phyloP scores from a whole-genome alignment of 2,113 vertebrate species.

The Mastomys coucha region DNA sequence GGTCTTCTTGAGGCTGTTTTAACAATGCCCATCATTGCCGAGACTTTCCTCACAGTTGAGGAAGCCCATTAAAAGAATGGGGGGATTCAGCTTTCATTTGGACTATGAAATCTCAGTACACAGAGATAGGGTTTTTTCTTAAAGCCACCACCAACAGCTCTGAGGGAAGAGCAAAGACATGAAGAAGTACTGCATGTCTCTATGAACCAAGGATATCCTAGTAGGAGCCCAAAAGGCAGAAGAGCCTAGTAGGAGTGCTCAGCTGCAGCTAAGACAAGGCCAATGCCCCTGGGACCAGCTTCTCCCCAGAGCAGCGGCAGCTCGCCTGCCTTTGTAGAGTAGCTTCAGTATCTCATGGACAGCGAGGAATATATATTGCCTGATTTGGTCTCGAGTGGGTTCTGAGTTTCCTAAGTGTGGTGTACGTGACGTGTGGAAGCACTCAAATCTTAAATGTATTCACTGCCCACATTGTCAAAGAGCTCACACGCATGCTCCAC shows the following conservation, averaged over 20 bases:
- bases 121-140: background rate
- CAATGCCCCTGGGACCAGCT: background rate
- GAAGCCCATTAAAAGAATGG: background rate
- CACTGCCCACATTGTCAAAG: background rate
- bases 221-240: background rate
- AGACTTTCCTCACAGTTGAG: background rate
- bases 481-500: background rate
- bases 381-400: background rate
- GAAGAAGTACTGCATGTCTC: background rate
- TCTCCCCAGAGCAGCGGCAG: background rate
- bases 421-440: background rate
- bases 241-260: background rate
- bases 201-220: background rate
- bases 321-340: background rate
- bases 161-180: background rate
- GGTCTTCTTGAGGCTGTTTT: background rate
- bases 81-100: background rate
- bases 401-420: slow-evolving; percentile 28
- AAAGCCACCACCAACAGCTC: background rate
- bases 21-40: background rate
- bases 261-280: background rate
- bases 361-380: slow-evolving; percentile 18
- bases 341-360: background rate
- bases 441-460: background rate
- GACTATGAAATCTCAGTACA: background rate